These are phyloP conservation scores for Urocynchramus pylzowi DNA, from an alignment of 2,113 vertebrate genomes.

Conservation along the genomic window DNA sequence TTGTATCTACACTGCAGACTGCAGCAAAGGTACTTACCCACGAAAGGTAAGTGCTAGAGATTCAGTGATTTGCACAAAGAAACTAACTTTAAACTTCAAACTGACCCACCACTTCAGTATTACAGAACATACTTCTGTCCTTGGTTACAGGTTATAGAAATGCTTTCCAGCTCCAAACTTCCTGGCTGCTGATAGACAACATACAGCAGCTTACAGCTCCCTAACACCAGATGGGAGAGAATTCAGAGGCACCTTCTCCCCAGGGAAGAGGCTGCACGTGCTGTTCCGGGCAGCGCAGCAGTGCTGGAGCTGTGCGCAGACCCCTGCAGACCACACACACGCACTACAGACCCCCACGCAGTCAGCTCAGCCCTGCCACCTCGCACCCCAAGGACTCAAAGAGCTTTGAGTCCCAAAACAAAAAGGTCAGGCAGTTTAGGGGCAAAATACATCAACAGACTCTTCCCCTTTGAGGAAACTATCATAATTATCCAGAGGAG, in stretches of 20 bases:
- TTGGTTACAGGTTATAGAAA: background rate
- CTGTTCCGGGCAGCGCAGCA: background rate
- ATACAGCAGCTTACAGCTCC: background rate
- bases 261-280: background rate
- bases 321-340: background rate
- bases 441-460: background rate
- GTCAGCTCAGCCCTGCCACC: background rate
- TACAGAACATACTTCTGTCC: background rate
- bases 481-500: background rate
- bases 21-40: background rate
- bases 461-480: background rate
- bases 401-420: background rate
- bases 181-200: background rate
- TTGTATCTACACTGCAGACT: background rate
- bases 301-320: background rate
- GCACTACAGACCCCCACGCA: accelerated
- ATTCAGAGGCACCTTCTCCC: background rate
- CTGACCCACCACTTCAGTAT: background rate
- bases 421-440: background rate
- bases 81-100: background rate
- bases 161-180: background rate
- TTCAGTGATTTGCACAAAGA: background rate
- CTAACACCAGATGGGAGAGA: background rate
- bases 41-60: background rate
- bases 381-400: background rate